These are phyloP conservation scores for Danio tinwini DNA, from an alignment of 2,797 vertebrate genomes.

Conservation along the genomic window DNA sequence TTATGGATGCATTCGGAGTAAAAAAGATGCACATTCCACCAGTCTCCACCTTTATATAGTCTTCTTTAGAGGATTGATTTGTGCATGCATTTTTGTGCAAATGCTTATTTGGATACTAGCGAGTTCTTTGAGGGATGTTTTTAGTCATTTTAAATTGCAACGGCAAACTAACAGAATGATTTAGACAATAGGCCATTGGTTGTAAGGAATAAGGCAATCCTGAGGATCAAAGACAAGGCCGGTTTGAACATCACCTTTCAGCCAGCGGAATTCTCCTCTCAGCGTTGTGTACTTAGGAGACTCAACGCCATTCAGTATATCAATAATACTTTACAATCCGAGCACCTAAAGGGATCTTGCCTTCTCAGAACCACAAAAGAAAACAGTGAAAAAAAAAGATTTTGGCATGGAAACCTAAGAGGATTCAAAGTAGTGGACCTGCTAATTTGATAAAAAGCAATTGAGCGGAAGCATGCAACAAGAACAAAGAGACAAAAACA, in stretches of 20 bases:
- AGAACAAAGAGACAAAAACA: constrained; percentile 52
- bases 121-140: neutral
- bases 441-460: constrained; percentile 66
- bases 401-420: constrained; percentile 60
- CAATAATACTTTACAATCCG: constrained; percentile 42
- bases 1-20: constrained; percentile 43
- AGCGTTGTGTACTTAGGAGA: constrained; percentile 14
- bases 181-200: neutral
- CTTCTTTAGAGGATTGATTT: constrained; percentile 19
- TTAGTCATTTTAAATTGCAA: neutral
- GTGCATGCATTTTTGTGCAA: constrained; percentile 29
- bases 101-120: neutral
- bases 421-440: constrained; percentile 59
- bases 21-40: constrained; percentile 36
- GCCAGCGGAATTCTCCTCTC: constrained; percentile 1
- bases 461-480: constrained; percentile 60
- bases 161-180: neutral
- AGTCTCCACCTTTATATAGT: constrained; percentile 23
- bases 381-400: constrained; percentile 36
- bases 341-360: constrained; percentile 39
- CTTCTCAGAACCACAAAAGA: constrained; percentile 52
- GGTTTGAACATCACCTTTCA: constrained; percentile 34
- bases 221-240: constrained; percentile 4
- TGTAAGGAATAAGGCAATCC: constrained; percentile 19
- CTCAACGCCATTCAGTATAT: constrained; percentile 12